phyloP scores from a whole-genome alignment of 2,888 invertebrate genomes.

The Drosophila histrio region DNA sequence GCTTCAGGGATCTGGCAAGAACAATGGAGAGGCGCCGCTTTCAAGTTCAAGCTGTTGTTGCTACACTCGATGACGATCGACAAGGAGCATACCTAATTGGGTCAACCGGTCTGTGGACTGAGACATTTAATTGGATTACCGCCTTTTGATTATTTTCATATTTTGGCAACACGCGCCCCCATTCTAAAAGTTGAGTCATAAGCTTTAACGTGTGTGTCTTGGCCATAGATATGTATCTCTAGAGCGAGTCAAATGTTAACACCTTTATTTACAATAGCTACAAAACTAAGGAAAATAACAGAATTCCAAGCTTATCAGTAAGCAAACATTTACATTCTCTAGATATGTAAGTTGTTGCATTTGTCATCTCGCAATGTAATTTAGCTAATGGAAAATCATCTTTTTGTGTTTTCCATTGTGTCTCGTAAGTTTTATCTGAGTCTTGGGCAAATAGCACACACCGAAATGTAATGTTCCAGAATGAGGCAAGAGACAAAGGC shows the following conservation, averaged over 20 bases:
- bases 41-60: slow-evolving; percentile 67
- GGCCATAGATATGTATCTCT: not conserved
- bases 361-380: slow-evolving; percentile 42
- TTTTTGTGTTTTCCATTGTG: slow-evolving; percentile 10
- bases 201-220: slow-evolving; percentile 33
- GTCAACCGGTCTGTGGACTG: slow-evolving; percentile 70
- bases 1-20: slow-evolving; percentile 29
- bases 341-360: slow-evolving; percentile 14
- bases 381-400: slow-evolving; percentile 55
- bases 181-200: slow-evolving; percentile 34
- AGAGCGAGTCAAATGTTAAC: slow-evolving; percentile 5
- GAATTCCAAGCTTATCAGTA: slow-evolving; percentile 64
- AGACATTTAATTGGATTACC: slow-evolving; percentile 82
- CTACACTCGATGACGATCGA: slow-evolving; percentile 49
- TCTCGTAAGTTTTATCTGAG: slow-evolving; percentile 59
- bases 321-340: slow-evolving; percentile 50
- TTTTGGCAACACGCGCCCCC: slow-evolving; percentile 60
- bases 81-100: slow-evolving; percentile 77
- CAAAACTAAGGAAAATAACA: slow-evolving; percentile 11
- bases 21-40: slow-evolving; percentile 79
- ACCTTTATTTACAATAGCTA: slow-evolving; percentile 47
- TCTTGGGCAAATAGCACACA: slow-evolving; percentile 48
- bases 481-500: slow-evolving; percentile 51
- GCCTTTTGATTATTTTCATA: slow-evolving; percentile 75
- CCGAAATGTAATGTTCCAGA: slow-evolving; percentile 5